Evolutionary conservation across 1,140 invertebrate genomes (phyloP), one percentile per base, ranked within the genome.

Genomic region (Daktulosphaira vitifoliae): DNA sequence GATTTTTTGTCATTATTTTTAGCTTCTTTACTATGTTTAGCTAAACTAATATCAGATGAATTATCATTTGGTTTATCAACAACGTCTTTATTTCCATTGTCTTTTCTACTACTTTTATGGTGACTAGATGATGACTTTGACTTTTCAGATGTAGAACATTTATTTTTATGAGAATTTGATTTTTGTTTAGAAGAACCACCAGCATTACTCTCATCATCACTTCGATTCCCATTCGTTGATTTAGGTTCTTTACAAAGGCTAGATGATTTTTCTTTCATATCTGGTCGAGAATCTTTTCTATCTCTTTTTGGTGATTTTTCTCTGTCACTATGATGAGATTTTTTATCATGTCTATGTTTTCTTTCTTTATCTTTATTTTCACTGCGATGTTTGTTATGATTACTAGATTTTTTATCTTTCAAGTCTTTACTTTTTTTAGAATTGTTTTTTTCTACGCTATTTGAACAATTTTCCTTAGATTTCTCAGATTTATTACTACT

Each of bases 21-120:
- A 9, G 37, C 23, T 56, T 15, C 6, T 42, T 42, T 56, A 44
- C 39, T n/a, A 22, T 6, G 42, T 8, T 8, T 11, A 48, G 25
- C n/a, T n/a, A n/a, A n/a, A n/a, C n/a, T n/a, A n/a, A n/a, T 62
- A 1, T 48, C 29, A 0, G 26, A 62, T n/a, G 15, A 15, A 16
- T 62, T 62, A 0, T 62, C 56, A 29, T 62, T 62, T 29, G 23
- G 7, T 44, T 62, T 62, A 48, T 46, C 42, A 33, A 29, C 54
- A 46, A 46, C 26, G 11, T 62, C 56, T 48, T 62, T 62, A 62
- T 25, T 48, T 29, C 26, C 44, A 62, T 48, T 62, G 20, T 62
- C 56, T 48, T 62, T 62, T 48, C 18, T 46, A 62, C n/a, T 46
- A 62, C 18, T 62, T 62, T 48, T 62, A 62, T 48, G 39, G 44